Base-by-base conservation (phyloP, 2,113 vertebrate species). In the Leiothrix lutea region DNA sequence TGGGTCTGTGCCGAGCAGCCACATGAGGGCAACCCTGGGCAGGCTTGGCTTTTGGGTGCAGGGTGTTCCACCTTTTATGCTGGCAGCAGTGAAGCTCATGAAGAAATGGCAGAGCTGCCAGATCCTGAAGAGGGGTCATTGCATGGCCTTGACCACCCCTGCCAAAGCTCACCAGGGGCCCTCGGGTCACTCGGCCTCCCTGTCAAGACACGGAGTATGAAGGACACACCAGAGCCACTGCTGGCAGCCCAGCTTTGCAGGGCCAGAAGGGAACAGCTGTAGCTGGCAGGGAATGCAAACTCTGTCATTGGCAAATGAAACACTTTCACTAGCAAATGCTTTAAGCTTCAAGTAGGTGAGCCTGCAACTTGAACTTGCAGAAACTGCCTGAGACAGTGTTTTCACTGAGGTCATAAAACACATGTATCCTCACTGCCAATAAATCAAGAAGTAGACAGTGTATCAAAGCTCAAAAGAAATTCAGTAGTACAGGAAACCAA, bases 161-260 rank as follows among this genome's bases (percentile, higher is more conserved):
- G 57, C 67, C 51, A 58, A 53, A 36, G 47, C 16, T 8, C 64
- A 10, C 18, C 58, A 57, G 22, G 60, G 61, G 7, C 50, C 17
- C 51, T 44, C 1, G 0, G 40, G 38, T 77, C 54, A 19, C 62
- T 26, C 2, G 12, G 74, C 42, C 83, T 70, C 36, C 70, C 44
- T 2, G 1, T 5, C 22, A 45, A 45, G 36, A 50, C 6, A 2
- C 5, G 0, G 53, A 0, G 0, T 1, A 7, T 0, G 4, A 66
- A 42, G 5, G 38, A 69, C 0, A 8, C 1, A 12, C 24, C 44
- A 3, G 28, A 75, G 61, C 12, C 22, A 8, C 8, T 36, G 48
- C 1, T 5, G 13, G 67, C 62, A 80, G 75, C 38, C 11, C 4
- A 11, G 38, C 33, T n/a, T 23, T 6, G 14, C 70, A 26, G 57